Base-by-base conservation (phyloP, 2,888 invertebrate species). In the Orgyia antiqua region DNA sequence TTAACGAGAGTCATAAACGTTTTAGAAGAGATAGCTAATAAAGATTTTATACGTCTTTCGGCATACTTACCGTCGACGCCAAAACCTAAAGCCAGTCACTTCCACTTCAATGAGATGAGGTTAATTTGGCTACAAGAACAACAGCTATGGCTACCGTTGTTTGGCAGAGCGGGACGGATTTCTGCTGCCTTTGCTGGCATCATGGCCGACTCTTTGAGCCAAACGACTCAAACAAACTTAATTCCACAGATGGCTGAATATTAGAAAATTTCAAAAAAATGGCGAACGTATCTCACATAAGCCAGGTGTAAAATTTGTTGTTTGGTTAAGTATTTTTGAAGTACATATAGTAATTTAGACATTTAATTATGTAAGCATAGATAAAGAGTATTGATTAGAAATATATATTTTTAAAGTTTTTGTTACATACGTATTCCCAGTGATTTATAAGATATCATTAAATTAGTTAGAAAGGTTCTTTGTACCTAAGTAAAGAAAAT, bases 111-210 rank as follows among this genome's bases (percentile, higher is more conserved):
- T 58, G 60, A 64, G 62, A 70, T 68, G 61, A 51, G 58, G 54
- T 65, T 66, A 44, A 72, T 76, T 75, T 75, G 73, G 72, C 69
- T 60, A 51, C 50, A 54, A 55, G 57, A 47, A 51, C 42, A 52
- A 49, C 65, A 70, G 66, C 64, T 70, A 68, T 42, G 57, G 49
- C 49, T 46, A 40, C 33, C 39, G 34, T 40, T 60, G 66, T 63
- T 76, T 77, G 75, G 75, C 76, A 73, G 43, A 38, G 45, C 35
- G 45, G 44, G 44, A 42, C 51, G 42, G 41, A 52, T 61, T 62
- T 63, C 55, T 58, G 52, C 52, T 63, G 45, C 47, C 54, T 54
- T 60, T 61, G 50, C 71, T 76, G 75, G 77, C 77, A 76, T 55
- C 42, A 45, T 35, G 46, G 43, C 39, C 36, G 36, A 40, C 43